These are phyloP conservation scores for Lepidurus arcticus DNA, from an alignment of 1,140 invertebrate genomes.

Conservation along the genomic window DNA sequence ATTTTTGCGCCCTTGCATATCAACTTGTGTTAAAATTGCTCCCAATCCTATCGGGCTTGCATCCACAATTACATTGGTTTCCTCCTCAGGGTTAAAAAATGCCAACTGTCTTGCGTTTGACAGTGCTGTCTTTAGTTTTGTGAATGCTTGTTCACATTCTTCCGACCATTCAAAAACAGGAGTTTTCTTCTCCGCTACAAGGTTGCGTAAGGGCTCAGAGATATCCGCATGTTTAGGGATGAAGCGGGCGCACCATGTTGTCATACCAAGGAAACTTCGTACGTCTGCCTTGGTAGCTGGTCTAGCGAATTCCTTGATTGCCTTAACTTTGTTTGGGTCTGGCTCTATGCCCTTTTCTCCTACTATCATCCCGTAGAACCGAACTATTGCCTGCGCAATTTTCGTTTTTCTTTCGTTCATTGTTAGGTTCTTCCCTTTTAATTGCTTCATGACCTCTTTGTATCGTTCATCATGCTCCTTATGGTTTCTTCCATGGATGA, in stretches of 20 bases:
- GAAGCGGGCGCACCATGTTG: constrained; percentile 44
- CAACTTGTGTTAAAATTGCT: constrained; percentile 39
- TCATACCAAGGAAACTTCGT: constrained; percentile 36
- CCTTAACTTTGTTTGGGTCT: constrained; percentile 23
- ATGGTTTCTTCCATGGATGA: constrained; percentile 37
- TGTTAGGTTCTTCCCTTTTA: constrained; percentile 36
- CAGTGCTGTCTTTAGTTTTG: constrained; percentile 39
- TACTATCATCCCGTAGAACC: constrained; percentile 38
- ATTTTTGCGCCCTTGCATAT: too few species aligned
- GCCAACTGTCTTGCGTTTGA: constrained; percentile 32
- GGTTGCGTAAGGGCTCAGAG: constrained; percentile 36
- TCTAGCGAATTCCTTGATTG: constrained; percentile 39
- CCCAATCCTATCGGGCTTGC: constrained; percentile 44
- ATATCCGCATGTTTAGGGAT: constrained; percentile 42
- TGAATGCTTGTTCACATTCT: constrained; percentile 41
- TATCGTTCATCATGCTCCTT: constrained; percentile 37
- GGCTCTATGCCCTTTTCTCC: constrained; percentile 33
- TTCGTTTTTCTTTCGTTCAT: constrained; percentile 38
- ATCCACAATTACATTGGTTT: constrained; percentile 43
- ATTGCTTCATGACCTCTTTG: constrained; percentile 32
- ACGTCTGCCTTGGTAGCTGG: constrained; percentile 37
- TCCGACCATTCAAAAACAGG: constrained; percentile 25
- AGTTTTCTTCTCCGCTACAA: constrained; percentile 40
- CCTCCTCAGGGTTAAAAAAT: constrained; percentile 41
- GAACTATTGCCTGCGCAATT: constrained; percentile 34